phyloP scores from a whole-genome alignment of 2,888 invertebrate genomes.

The Caradrina kadenii region DNA sequence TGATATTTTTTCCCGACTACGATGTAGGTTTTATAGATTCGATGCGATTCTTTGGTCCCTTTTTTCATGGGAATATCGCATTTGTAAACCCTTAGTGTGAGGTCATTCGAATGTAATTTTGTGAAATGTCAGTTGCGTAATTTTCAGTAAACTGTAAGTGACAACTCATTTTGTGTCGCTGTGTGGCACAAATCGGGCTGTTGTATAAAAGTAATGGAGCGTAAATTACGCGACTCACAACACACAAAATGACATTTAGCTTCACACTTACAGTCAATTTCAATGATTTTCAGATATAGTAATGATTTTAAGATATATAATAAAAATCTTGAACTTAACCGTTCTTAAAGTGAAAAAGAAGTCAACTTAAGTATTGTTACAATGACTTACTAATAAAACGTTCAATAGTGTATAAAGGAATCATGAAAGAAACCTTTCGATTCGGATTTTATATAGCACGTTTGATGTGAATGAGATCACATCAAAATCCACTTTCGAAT shows the following conservation, averaged over 20 bases:
- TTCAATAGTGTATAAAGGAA: constrained; percentile 11
- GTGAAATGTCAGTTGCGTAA: no score
- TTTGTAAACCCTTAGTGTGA: no score
- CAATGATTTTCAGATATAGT: constrained; percentile 1
- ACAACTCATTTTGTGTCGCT: no score
- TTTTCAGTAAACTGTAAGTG: no score
- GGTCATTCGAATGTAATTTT: no score
- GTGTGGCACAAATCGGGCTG: no score
- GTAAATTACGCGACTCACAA: no score
- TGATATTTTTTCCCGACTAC: background rate
- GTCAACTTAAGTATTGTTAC: background rate
- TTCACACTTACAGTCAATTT: background rate
- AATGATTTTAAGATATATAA: constrained; percentile 1
- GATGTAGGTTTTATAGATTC: no score
- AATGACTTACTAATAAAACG: background rate
- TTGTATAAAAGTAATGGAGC: no score
- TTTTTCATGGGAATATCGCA: no score
- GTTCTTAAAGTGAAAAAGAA: background rate
- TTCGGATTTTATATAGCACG: constrained; percentile 28
- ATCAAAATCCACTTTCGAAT: constrained; percentile 49
- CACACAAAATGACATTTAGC: no score
- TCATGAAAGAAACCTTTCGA: constrained; percentile 6
- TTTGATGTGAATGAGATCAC: constrained; percentile 51
- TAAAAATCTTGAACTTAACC: background rate
- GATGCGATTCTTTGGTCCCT: no score